phyloP scores from a whole-genome alignment of 2,888 invertebrate genomes.

The Melipona bicolor region DNA sequence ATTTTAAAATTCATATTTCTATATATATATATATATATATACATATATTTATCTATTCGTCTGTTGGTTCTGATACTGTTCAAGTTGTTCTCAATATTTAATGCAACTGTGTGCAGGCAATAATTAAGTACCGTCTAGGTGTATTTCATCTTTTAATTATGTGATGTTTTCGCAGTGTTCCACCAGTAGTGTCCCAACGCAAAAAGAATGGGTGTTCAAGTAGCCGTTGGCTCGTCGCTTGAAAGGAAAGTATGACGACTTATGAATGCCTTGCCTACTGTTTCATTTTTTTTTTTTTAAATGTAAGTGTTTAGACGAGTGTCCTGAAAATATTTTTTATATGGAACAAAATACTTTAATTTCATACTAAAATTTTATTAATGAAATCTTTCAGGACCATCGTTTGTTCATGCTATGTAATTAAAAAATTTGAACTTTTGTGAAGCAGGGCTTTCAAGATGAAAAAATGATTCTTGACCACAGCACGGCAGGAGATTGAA shows the following conservation, averaged over 20 bases:
- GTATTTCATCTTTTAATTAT: slow-evolving; percentile 75
- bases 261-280: slow-evolving; percentile 76
- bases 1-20: slow-evolving; percentile 62
- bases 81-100: slow-evolving; percentile 63
- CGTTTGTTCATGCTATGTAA: slow-evolving; percentile 52
- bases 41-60: slow-evolving; percentile 61
- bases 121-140: slow-evolving; percentile 71
- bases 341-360: slow-evolving; percentile 43
- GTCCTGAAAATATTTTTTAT: slow-evolving; percentile 64
- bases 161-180: slow-evolving; percentile 78
- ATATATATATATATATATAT: slow-evolving; percentile 22
- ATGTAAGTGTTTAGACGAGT: slow-evolving; percentile 59
- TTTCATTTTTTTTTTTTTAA: slow-evolving; percentile 37
- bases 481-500: slow-evolving; percentile 60
- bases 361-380: slow-evolving; percentile 24
- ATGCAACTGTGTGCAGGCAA: slow-evolving; percentile 64
- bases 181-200: slow-evolving; percentile 80
- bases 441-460: slow-evolving; percentile 58
- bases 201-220: slow-evolving; percentile 83
- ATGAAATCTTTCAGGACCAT: slow-evolving; percentile 62
- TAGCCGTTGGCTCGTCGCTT: slow-evolving; percentile 82
- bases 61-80: slow-evolving; percentile 60
- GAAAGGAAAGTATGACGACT: slow-evolving; percentile 83
- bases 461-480: slow-evolving; percentile 56
- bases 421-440: slow-evolving; percentile 40